phyloP scores from a whole-genome alignment of 2,888 invertebrate genomes.

The Dioctria linearis region DNA sequence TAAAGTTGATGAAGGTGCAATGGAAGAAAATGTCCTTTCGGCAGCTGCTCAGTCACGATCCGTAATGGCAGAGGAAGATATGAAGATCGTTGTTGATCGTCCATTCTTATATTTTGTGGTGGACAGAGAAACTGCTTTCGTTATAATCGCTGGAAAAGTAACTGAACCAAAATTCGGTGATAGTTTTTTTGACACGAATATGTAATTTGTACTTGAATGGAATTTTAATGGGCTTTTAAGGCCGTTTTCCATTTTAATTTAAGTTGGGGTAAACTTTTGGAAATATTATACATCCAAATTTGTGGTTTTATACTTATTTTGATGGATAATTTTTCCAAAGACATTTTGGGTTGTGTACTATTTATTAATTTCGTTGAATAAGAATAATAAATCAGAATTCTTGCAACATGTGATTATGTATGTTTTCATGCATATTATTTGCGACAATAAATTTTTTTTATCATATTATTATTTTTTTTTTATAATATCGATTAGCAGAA shows the following conservation, averaged over 20 bases:
- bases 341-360: not conserved
- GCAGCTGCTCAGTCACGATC: constrained; percentile 24
- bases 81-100: constrained; percentile 73
- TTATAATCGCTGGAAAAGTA: constrained; percentile 76
- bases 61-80: constrained; percentile 42
- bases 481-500: too few relatives aligned
- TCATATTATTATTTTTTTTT: not conserved
- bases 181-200: not conserved
- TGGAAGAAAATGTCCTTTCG: constrained; percentile 68
- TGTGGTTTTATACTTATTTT: not conserved
- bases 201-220: not conserved
- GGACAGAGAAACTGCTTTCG: constrained; percentile 74
- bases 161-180: constrained; percentile 70
- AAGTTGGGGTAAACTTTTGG: not conserved
- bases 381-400: not conserved
- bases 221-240: not conserved
- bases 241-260: not conserved
- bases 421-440: not conserved
- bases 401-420: not conserved
- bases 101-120: constrained; percentile 78
- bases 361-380: not conserved
- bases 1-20: constrained; percentile 75
- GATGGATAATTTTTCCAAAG: constrained; percentile 8
- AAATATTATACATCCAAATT: not conserved
- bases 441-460: not conserved